Evolutionary conservation across 2,797 vertebrate species (phyloP), one percentile per base, ranked within the genome.

Genomic region (Eulemur albifrons): DNA sequence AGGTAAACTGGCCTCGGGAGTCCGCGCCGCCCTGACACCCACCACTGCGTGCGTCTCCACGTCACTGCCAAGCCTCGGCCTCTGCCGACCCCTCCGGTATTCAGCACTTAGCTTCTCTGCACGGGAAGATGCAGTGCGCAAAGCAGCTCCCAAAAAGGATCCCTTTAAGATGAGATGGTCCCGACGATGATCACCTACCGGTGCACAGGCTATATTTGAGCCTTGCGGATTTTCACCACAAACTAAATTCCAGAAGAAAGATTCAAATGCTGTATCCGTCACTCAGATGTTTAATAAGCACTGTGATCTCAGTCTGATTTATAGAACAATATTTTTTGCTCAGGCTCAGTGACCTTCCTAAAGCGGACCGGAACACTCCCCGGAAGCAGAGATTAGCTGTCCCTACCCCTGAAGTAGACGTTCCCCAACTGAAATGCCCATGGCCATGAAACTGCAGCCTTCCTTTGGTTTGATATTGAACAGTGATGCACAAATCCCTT

Each of bases 351-450:
- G 20, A 9, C 38, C n/a, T 69, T n/a, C 30, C 9, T 7, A 72
- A 73, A 35, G 50, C 30, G 32, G 30, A 17, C 45, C 18, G 15
- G 54, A 30, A 21, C 20, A 25, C 4, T 3, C 17, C 15, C 4
- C 25, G 18, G 32, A 27, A 57, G 40, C 23, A 27, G 35, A 40
- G 52, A 18, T 23, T 15, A 32, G 13, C 50, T 48, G 73, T 4
- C 11, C 17, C 48, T 43, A 43, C 17, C 9, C 8, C 3, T 1
- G 32, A 17, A 15, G 52, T 7, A 14, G 17, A 1, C 0, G 2
- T 3, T 8, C 14, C 61, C 18, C 25, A 1, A 0, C 21, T 23
- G 12, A 23, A 38, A 83, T 38, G 14, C 15, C 57, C 7, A 6
- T 14, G 1, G 32, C 20, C 13, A 32, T n/a, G 17, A 15, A 15